Base-by-base conservation (phyloP, 2,888 invertebrate species). In the Tipula helvola region DNA sequence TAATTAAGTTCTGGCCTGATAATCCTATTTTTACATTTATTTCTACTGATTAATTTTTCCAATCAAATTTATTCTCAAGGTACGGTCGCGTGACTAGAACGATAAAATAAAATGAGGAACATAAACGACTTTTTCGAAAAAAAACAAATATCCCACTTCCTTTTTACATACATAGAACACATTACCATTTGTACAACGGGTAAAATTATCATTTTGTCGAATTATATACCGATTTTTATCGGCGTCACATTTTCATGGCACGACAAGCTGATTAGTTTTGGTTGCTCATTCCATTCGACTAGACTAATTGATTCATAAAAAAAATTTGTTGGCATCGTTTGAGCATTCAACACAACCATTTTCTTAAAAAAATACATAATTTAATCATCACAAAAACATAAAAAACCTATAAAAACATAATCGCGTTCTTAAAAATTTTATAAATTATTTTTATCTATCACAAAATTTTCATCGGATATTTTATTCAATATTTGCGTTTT, bases 401-500 rank as follows among this genome's bases (percentile, higher is more conserved):
- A 71, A 71, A 28, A 71, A 28, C 18, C 28, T 28, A 18, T 28
- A 28, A 57, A 52, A 71, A 71, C 10, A 71, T 28, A 71, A 71
- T 71, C 71, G 71, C 28, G 10, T 28, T 10, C 10, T 71, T 18
- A 71, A 71, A 71, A 71, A 71, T 10, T 28, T 71, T 71, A 71
- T 71, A 71, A 71, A 71, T 71, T 71, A 71, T 71, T 71, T 71
- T 71, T 71, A 71, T 71, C 28, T 71, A 71, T 71, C 71, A 71
- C 71, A 71, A 86, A 44, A 28, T 47, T 44, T 28, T 86, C 86
- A 86, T 87, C 87, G 3, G 87, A 88, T 39, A 87, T 83, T 39
- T 87, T 86, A 86, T 87, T 87, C 42, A 88, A 83, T 83, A 87
- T 87, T 87, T 88, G 88, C 36, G 87, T 88, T 86, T 88, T 88